A percentile compares a stretch with the other conserved stretches of the same genome.
Evolutionary conservation across 2,113 vertebrate genomes (phyloP).

Genomic region (Fukomys damarensis): DNA sequence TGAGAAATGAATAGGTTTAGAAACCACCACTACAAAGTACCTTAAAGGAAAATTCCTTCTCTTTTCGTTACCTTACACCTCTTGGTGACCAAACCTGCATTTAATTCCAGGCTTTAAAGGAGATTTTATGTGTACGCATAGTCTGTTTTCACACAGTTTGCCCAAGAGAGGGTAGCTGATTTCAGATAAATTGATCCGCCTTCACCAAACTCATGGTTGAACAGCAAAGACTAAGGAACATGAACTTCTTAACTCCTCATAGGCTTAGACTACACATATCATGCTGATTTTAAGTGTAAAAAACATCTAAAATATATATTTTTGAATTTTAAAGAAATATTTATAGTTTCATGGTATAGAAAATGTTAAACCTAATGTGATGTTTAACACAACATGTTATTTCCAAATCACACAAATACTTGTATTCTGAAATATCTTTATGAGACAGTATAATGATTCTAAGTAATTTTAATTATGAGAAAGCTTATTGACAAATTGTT

Average conservation of each 20-base stretch:
- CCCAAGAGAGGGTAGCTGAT: slow-evolving; percentile 31
- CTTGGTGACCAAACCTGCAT: slow-evolving; percentile 29
- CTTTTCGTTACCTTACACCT: slow-evolving; percentile 63
- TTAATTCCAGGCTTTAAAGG: slow-evolving; percentile 64
- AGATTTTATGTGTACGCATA: slow-evolving; percentile 9
- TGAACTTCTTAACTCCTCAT: slow-evolving; percentile 29
- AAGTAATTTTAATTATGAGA: slow-evolving; percentile 35
- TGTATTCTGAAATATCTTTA: background rate
- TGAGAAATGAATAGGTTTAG: slow-evolving; percentile 44
- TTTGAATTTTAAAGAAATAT: slow-evolving; percentile 52
- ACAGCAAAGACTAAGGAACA: background rate
- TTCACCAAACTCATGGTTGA: slow-evolving; percentile 31
- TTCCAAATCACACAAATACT: slow-evolving; percentile 49
- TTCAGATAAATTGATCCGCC: slow-evolving; percentile 54
- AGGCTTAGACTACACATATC: background rate
- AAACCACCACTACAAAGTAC: slow-evolving; percentile 41
- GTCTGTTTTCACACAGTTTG: slow-evolving; percentile 35
- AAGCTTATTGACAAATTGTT: background rate
- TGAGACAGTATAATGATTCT: background rate
- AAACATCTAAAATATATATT: background rate
- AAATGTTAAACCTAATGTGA: slow-evolving; percentile 58
- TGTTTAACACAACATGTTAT: slow-evolving; percentile 38
- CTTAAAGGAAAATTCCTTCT: slow-evolving; percentile 52
- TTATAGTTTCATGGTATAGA: slow-evolving; percentile 56
- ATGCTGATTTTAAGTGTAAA: slow-evolving; percentile 25